Evolutionary conservation across 2,797 vertebrate species (phyloP).

Genomic region (Oreochromis grahami): DNA sequence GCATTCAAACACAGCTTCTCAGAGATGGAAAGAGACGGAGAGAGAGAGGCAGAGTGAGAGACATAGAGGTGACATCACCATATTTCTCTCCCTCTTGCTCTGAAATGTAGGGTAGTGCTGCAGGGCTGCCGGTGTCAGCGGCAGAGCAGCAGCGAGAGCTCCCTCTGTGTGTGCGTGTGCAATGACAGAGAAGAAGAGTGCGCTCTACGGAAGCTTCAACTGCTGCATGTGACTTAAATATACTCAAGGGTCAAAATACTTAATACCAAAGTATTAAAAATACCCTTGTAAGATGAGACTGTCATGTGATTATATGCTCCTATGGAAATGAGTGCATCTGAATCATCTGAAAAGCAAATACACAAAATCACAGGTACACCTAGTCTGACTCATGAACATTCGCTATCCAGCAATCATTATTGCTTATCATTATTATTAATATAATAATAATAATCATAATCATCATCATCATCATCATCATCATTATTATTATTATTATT

Average conservation of each 20-base stretch:
- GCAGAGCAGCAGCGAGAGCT: constrained; percentile 16
- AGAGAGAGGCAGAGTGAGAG: constrained; percentile 4
- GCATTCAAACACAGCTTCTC: constrained; percentile 41
- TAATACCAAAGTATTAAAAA: not conserved
- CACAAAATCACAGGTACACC: not conserved
- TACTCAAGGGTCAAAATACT: not conserved
- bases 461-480: not conserved
- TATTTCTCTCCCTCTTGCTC: constrained; percentile 38
- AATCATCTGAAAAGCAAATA: not conserved
- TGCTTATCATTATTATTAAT: too few species aligned
- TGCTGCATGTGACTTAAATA: not conserved
- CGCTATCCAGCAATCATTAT: not conserved
- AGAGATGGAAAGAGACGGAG: not conserved
- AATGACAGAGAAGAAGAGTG: not conserved
- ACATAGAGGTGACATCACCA: constrained; percentile 65
- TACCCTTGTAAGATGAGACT: not conserved
- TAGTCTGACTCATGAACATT: not conserved
- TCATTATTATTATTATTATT: fast-evolving
- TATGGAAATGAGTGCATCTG: not conserved
- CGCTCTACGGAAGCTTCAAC: not conserved
- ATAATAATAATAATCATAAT: too few species aligned
- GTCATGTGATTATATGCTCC: not conserved
- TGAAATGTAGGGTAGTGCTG: constrained; percentile 53
- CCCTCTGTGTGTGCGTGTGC: not conserved
- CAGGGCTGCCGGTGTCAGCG: constrained; percentile 23